Conservation (phyloP, 2,888 invertebrate species). For the Rotaria macrura region DNA sequence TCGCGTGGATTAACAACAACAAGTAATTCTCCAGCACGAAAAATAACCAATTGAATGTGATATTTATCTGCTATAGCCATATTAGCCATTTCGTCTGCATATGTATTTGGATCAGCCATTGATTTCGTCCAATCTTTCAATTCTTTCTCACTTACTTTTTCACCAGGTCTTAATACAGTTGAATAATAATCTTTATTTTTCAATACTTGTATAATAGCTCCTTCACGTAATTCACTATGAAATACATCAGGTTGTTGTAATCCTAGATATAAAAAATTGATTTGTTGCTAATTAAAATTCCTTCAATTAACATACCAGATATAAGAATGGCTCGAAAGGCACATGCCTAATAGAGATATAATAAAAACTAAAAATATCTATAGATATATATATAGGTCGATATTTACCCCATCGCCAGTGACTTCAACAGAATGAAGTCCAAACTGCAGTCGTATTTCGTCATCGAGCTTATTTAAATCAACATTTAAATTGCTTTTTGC, state of each 20-base stretch:
- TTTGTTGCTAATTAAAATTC: not conserved
- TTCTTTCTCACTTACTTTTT: not conserved
- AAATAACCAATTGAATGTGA: not conserved
- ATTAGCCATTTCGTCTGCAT: not conserved
- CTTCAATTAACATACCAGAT: not conserved
- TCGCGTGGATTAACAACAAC: not conserved
- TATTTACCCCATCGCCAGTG: not conserved
- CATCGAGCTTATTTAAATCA: not conserved
- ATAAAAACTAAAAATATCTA: too few relatives aligned
- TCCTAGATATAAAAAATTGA: not conserved
- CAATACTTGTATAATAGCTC: not conserved
- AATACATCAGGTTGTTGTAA: not conserved
- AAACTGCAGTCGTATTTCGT: not conserved
- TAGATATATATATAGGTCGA: not conserved
- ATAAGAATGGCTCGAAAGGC: not conserved
- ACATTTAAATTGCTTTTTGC: not conserved
- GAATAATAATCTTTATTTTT: not conserved
- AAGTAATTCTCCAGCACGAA: not conserved
- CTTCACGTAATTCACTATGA: not conserved
- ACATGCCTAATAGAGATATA: not conserved
- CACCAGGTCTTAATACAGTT: not conserved
- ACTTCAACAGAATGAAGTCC: not conserved
- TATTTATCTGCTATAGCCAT: not conserved
- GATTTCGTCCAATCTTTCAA: not conserved
- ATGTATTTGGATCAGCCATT: not conserved